phyloP scores from a whole-genome alignment of 2,888 invertebrate genomes.

The Rambutsinella grinnellia region DNA sequence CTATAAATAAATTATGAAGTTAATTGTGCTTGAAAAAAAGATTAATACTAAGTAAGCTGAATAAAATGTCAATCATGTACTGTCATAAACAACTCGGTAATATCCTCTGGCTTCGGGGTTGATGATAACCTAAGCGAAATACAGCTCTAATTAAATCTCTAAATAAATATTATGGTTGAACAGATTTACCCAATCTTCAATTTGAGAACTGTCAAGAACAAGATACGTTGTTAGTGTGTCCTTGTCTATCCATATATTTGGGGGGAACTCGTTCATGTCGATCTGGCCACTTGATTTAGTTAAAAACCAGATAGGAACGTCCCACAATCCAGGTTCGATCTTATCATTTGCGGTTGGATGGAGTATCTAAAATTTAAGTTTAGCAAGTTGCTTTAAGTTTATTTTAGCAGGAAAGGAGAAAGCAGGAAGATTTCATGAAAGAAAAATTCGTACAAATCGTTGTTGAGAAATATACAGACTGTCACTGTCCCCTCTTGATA shows the following conservation, averaged over 20 bases:
- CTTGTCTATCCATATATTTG: background rate
- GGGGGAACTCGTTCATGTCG: background rate
- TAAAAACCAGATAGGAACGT: constrained; percentile 46
- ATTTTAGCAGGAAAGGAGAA: too few species aligned
- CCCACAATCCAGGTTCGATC: constrained; percentile 44
- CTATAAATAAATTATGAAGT: too few species aligned
- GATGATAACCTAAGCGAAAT: constrained; percentile 28
- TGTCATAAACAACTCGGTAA: constrained; percentile 45
- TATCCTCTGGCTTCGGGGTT: constrained; percentile 57
- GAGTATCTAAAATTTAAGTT: background rate
- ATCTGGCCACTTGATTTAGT: background rate
- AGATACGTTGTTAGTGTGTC: background rate
- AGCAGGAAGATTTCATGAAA: too few species aligned
- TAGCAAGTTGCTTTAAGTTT: too few species aligned
- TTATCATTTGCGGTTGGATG: constrained; percentile 11
- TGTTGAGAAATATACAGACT: constrained; percentile 53
- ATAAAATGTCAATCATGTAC: too few species aligned
- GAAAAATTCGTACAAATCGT: too few species aligned
- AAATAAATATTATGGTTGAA: background rate
- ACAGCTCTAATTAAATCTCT: background rate
- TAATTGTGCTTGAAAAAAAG: too few species aligned
- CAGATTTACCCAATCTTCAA: background rate
- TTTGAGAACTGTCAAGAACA: background rate
- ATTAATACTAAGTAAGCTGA: too few species aligned
- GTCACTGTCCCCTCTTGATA: constrained; percentile 24